Conservation (phyloP, 1,140 invertebrate species). For the Cephus cinctus region DNA sequence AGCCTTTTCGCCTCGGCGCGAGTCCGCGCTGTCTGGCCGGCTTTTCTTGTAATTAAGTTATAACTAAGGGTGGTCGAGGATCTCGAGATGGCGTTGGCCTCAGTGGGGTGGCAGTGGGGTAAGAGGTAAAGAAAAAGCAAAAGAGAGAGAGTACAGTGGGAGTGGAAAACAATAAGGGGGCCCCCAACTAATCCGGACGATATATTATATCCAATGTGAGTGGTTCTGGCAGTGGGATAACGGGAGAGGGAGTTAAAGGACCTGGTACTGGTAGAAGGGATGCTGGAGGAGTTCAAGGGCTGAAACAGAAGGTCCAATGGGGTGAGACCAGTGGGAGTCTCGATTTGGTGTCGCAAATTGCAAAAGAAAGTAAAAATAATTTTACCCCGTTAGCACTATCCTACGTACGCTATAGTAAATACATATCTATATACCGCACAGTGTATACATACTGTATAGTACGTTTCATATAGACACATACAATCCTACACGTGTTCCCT, state of each 20-base stretch:
- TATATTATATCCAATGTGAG: conserved; percentile 52
- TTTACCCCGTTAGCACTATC: conserved; percentile 21
- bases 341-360: conserved; percentile 15
- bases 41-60: conserved; percentile 58
- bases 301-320: no score
- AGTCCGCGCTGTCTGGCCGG: conserved; percentile 29
- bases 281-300: no score
- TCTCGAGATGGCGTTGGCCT: no score
- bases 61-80: conserved; percentile 40
- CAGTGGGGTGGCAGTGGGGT: conserved; percentile 3
- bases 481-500: no score
- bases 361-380: conserved; percentile 14
- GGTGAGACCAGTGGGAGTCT: no score
- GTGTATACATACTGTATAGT: no score
- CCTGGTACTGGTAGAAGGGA: no score
- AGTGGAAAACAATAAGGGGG: conserved; percentile 55
- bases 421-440: no score
- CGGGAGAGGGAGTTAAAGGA: no score
- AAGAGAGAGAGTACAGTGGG: conserved; percentile 29
- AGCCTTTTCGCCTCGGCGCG: conserved; percentile 11
- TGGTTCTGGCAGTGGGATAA: conserved; percentile 42
- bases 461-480: no score
- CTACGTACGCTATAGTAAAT: no score
- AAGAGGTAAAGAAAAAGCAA: conserved; percentile 10
- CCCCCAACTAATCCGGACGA: conserved; percentile 47